phyloP scores from a whole-genome alignment of 1,140 invertebrate species.

The Campoletis sonorensis region DNA sequence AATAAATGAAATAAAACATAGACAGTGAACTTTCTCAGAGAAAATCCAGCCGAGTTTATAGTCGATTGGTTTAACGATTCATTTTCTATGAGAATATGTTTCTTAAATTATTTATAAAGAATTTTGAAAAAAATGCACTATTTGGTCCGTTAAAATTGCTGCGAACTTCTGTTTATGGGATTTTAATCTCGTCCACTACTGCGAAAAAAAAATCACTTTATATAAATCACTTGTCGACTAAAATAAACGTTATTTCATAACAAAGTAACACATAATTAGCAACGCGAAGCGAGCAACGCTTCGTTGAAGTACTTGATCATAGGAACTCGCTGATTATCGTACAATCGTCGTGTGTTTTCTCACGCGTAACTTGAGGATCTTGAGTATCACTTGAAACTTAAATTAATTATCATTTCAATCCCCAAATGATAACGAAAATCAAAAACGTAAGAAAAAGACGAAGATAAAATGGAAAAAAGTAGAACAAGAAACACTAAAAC shows the following conservation, averaged over 20 bases:
- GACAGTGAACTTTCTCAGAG: too few relatives aligned
- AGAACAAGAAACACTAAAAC: too few relatives aligned
- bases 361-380: slow-evolving; percentile 11
- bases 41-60: too few relatives aligned
- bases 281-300: neutral
- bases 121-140: too few relatives aligned
- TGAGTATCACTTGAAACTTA: neutral
- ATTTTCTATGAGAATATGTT: too few relatives aligned
- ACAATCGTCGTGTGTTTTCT: neutral
- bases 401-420: neutral
- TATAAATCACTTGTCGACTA: neutral
- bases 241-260: neutral
- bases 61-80: too few relatives aligned
- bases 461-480: too few relatives aligned
- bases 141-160: too few relatives aligned
- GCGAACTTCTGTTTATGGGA: too few relatives aligned
- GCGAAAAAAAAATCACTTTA: neutral
- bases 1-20: too few relatives aligned
- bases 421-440: neutral
- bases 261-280: neutral
- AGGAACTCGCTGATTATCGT: neutral
- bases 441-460: neutral
- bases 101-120: too few relatives aligned
- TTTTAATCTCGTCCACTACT: too few relatives aligned
- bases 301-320: slow-evolving; percentile 2